phyloP scores from a whole-genome alignment of 2,113 vertebrate genomes.

The Piprites chloris region DNA sequence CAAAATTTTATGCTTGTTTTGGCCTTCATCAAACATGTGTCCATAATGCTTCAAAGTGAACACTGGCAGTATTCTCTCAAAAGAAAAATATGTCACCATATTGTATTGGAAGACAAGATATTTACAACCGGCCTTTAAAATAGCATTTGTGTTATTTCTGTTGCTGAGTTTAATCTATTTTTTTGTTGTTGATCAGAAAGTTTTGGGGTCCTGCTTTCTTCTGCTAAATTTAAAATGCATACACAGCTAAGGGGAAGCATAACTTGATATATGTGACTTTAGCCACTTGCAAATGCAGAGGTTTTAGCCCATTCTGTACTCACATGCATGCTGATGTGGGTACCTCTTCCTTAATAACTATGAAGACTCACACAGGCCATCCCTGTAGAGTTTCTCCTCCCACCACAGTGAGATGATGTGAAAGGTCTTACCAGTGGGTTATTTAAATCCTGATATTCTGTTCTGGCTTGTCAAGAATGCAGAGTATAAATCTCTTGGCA shows the following conservation, averaged over 20 bases:
- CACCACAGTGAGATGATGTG: slow-evolving; percentile 39
- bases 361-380: neutral
- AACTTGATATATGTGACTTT: neutral
- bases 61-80: neutral
- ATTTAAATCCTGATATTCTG: slow-evolving; percentile 47
- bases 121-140: neutral
- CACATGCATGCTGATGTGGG: neutral
- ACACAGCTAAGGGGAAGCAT: neutral
- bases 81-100: neutral
- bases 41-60: neutral
- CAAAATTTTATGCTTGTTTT: neutral
- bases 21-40: neutral
- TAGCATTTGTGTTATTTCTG: neutral
- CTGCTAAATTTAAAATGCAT: neutral
- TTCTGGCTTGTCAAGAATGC: slow-evolving; percentile 39
- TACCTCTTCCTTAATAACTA: slow-evolving; percentile 19
- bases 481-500: slow-evolving; percentile 41
- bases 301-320: neutral
- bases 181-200: neutral
- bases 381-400: slow-evolving; percentile 33
- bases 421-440: slow-evolving; percentile 47
- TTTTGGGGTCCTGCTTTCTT: neutral
- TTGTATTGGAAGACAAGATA: neutral
- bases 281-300: neutral
- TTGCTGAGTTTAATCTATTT: neutral